Evolutionary conservation across 2,888 invertebrate species (phyloP), one percentile per base, ranked within the genome.

Genomic region (Abrostola tripartita): DNA sequence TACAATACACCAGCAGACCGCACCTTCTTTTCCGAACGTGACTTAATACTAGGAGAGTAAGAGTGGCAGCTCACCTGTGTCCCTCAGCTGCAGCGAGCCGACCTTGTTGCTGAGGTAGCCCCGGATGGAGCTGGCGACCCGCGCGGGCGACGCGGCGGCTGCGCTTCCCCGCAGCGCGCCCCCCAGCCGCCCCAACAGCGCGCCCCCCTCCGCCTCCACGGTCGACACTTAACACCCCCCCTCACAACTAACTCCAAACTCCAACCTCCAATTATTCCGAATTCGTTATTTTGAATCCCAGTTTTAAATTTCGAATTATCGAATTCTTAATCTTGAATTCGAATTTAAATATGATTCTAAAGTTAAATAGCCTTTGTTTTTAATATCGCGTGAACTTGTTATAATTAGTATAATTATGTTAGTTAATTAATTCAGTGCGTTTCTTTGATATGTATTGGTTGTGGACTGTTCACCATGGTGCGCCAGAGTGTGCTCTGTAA

Each of bases 91-190:
- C 88, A 96, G 95, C 87, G 96, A 95, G 90, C 96, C 94, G 90
- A 96, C 95, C 85, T 96, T 95, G 91, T 95, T 96, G 87, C 96
- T 94, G 81, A 97, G 95, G 95, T 96, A 97, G 84, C 97, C 97
- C 88, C 96, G 95, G 91, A 97, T 96, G 92, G 96, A 96, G 93
- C 95, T 96, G 89, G 97, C 97, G 87, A 97, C 96, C 83, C 96
- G 95, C 89, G 96, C 95, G 82, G 96, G 96, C 88, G 96, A 96
- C 90, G 96, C 95, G 87, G 96, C 96, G 88, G 96, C 96, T 85
- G 96, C 96, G 88, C 96, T 95, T 90, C 96, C 96, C 81, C 96
- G 95, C 92, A 96, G 95, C 92, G 95, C 95, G 87, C 95, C 96
- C 88, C 95, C 95, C 90, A 96, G 94, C 93, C 96, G 95, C 90